Evolutionary conservation across 2,113 vertebrate genomes (phyloP).

Genomic region (Salvator merianae): DNA sequence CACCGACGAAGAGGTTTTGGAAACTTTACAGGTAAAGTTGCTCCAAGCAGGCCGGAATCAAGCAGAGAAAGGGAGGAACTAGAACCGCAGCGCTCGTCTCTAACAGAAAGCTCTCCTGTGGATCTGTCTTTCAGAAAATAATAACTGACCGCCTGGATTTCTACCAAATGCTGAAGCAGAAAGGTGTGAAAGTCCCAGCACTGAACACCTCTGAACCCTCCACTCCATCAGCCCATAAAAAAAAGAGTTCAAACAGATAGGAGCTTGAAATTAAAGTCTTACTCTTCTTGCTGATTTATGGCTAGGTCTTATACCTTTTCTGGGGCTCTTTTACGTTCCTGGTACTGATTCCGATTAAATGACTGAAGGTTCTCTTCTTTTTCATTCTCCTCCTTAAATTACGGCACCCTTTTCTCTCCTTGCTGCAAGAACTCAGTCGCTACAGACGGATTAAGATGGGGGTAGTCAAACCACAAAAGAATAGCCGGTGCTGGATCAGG

Average conservation of each 20-base stretch:
- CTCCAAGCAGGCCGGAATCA: too few species aligned
- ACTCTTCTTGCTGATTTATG: background rate
- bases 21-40: conserved; percentile 67
- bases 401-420: background rate
- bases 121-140: conserved; percentile 60
- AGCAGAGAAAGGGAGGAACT: rapidly evolving
- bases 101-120: background rate
- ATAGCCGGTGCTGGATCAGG: too few species aligned
- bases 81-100: too few species aligned
- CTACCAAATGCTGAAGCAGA: conserved; percentile 61
- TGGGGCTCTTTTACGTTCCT: background rate
- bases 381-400: background rate
- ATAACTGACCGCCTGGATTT: conserved; percentile 64
- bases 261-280: rapidly evolving
- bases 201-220: rapidly evolving
- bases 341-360: background rate
- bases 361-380: background rate
- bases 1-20: conserved; percentile 63
- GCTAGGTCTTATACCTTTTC: background rate
- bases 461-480: too few species aligned
- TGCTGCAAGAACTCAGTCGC: background rate
- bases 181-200: conserved; percentile 22
- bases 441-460: background rate
- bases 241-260: background rate
- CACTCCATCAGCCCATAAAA: rapidly evolving